Base-by-base conservation (phyloP, 35 echinoderm and acorn worm genomes). In the Lytechinus pictus region DNA sequence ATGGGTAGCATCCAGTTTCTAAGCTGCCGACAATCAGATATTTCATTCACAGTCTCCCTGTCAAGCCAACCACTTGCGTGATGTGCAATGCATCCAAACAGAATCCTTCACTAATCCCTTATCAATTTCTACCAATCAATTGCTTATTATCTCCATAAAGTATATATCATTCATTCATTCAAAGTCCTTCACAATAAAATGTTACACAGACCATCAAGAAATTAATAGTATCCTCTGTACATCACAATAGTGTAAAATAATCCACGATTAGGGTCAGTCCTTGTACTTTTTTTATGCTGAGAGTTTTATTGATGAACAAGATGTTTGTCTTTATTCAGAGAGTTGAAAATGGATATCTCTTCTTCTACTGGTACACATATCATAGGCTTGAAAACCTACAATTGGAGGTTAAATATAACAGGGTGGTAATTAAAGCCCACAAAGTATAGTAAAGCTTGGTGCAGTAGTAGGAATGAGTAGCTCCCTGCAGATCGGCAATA, bases 1-100 rank as follows among this genome's bases (percentile, higher is more conserved):
- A 90, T 90, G 88, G 88, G 66, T 79, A 79, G 66, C 66, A 24
- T 79, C 66, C 66, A 79, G 66, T 79, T 24, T 79, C 66, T 16
- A 79, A 24, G 66, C 66, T 79, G 66, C 66, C 66, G 19, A 79
- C 16, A n/a, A 79, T 14, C 66, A 79, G 66, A 79, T 4, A 79
- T 24, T 24, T 79, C 66, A 79, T 79, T 79, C 66, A 79, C 66
- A 79, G 66, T 79, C 66, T 79, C 66, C 4, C 33, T 44, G 33
- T 79, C 66, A 79, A 79, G 66, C 21, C 66, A 79, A 79, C 66
- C 66, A 79, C 66, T 24, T 79, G 66, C n/a, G 66, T 79, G 66
- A 79, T 79, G 66, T 79, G 66, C n/a, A 79, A 24, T 79, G 66
- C 66, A 79, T n/a, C 66, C 66, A 79, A 79, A n/a, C 66, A 79